Percentiles rank a stretch among this genome's conserved stretches.
Conservation (phyloP, 2,797 vertebrate species). For the Trematomus bernacchii region DNA sequence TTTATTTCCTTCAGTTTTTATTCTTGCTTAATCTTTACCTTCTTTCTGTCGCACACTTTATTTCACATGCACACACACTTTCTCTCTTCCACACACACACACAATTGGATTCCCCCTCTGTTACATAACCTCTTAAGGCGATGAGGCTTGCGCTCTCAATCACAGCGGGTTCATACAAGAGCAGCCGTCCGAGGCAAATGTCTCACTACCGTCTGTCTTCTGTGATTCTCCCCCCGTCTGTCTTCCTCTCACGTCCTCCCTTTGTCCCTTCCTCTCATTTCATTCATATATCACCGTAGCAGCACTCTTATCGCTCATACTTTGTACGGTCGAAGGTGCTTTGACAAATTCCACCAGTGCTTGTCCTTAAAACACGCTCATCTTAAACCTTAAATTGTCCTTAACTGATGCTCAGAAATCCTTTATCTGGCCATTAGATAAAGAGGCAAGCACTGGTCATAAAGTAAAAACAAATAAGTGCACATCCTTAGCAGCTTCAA, state of each 20-base stretch:
- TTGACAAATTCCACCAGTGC: constrained; percentile 5
- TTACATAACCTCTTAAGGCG: constrained; percentile 35
- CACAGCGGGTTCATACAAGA: neutral
- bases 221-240: constrained; percentile 11
- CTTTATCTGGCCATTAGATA: no score
- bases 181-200: constrained; percentile 31
- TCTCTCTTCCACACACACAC: neutral
- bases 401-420: neutral
- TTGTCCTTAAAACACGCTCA: neutral
- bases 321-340: neutral
- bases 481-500: no score
- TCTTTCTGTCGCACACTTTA: neutral
- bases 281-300: neutral
- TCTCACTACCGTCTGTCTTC: constrained; percentile 6
- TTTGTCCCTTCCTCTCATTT: neutral
- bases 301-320: neutral
- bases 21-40: neutral
- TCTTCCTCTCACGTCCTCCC: neutral
- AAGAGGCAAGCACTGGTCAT: no score
- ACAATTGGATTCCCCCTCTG: constrained; percentile 21
- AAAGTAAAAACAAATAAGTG: no score
- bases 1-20: neutral
- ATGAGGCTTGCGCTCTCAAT: constrained; percentile 24
- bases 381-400: neutral
- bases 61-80: neutral